Conservation (phyloP, 2,113 vertebrate species). For the Dascyllus trimaculatus region DNA sequence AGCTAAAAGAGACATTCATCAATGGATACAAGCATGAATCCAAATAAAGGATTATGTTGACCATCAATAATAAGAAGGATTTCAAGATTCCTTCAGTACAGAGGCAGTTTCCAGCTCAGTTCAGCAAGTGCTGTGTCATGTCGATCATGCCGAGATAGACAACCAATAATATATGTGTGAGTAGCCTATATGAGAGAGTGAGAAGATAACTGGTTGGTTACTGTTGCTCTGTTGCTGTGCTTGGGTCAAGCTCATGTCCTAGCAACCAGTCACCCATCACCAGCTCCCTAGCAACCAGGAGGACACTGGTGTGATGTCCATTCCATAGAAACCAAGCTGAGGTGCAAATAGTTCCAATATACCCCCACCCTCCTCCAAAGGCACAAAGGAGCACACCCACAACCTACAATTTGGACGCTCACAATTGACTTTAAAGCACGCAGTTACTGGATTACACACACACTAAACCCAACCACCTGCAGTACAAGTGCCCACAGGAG, state of each 20-base stretch:
- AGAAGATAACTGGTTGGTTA: conserved; percentile 6
- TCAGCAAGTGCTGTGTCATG: not conserved
- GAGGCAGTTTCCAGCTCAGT: not conserved
- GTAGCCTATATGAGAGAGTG: not conserved
- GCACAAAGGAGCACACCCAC: not conserved
- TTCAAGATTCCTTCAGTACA: no score
- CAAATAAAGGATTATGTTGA: no score
- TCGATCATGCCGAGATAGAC: not conserved
- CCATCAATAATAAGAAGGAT: no score
- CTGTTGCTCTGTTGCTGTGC: conserved; percentile 26
- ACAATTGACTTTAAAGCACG: conserved; percentile 29
- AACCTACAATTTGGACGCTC: not conserved
- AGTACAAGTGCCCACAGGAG: not conserved
- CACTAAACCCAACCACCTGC: conserved; percentile 17
- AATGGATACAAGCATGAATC: not conserved
- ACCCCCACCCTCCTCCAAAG: not conserved
- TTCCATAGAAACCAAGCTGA: conserved; percentile 36
- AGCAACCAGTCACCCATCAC: conserved; percentile 52
- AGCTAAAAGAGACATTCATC: not conserved
- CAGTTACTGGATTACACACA: conserved; percentile 9
- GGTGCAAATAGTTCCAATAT: conserved; percentile 22
- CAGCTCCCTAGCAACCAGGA: conserved; percentile 67
- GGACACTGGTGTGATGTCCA: conserved; percentile 38
- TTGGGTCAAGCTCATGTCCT: conserved; percentile 28
- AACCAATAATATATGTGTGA: no score